Evolutionary conservation across 1,140 invertebrate species (phyloP), one percentile per base, ranked within the genome.

Genomic region (Anadara kagoshimensis): DNA sequence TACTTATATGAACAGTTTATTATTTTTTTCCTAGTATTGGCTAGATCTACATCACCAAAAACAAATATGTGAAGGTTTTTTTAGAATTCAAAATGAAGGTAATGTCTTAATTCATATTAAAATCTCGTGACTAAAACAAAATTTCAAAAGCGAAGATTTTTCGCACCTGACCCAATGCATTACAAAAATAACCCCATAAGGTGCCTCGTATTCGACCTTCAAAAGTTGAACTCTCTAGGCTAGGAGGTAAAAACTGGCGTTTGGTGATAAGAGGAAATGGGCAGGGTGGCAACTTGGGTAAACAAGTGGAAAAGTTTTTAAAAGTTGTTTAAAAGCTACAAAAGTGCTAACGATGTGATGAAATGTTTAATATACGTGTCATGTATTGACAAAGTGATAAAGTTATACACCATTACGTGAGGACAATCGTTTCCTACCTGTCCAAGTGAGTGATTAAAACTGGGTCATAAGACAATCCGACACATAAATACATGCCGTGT

Each of bases 221-320:
- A 36, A 36, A 36, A 36, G 29, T 36, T 36, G 29, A 36, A 36
- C 29, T 36, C 29, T 36, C 29, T 36, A 36, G 29, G 29, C 29
- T 36, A 36, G 29, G 29, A 36, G 29, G 29, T 36, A 36, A 36
- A 36, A 36, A 36, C 7, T 36, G 29, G 29, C 29, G 29, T 47
- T 24, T 43, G 7, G 22, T 26, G 62, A 16, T 14, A 11, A n/a
- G n/a, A 47, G 51, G 62, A 47, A 45, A 45, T 51, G 47, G 51
- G n/a, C 61, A 41, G 62, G 62, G 62, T 64, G 62, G 62, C 51
- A 26, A 64, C 62, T 47, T 18, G 62, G 62, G 45, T 64, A 64
- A 64, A 64, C 62, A 64, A 53, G 29, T 20, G 12, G 11, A 64
- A 51, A 51, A 16, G 20, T 29, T 51, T 26, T 20, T 51, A 64